Evolutionary conservation across 2,113 vertebrate species (phyloP).

Genomic region (Centropus unirufus): DNA sequence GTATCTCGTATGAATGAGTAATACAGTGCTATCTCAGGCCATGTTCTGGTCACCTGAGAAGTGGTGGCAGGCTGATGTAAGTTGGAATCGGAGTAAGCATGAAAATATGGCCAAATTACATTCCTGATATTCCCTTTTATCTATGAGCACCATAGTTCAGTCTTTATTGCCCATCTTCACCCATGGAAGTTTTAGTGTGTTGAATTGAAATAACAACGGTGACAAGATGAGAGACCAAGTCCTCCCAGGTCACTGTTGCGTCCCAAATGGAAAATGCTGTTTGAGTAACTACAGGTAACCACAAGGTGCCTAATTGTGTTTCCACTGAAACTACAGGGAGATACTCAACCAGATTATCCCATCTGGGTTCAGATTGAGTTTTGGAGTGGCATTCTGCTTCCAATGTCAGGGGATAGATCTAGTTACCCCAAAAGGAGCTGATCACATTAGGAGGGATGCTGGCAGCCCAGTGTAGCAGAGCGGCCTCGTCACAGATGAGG

Average conservation of each 20-base stretch:
- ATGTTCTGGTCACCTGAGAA: neutral
- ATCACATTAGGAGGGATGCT: neutral
- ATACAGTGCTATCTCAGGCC: neutral
- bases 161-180: neutral
- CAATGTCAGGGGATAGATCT: neutral
- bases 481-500: neutral
- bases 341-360: neutral
- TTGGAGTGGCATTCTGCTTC: neutral
- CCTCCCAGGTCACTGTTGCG: neutral
- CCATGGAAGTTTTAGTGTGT: neutral
- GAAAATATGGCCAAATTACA: neutral
- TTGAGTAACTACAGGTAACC: neutral
- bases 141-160: neutral
- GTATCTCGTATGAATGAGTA: neutral
- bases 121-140: neutral
- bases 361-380: neutral
- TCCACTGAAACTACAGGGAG: neutral
- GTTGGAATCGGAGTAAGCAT: neutral
- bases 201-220: neutral
- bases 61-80: neutral
- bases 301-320: neutral
- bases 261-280: neutral
- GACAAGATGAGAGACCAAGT: neutral
- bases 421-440: neutral
- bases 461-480: neutral